Conservation (phyloP, 1,140 invertebrate genomes). For the Trachymyrmex cornetzi region DNA sequence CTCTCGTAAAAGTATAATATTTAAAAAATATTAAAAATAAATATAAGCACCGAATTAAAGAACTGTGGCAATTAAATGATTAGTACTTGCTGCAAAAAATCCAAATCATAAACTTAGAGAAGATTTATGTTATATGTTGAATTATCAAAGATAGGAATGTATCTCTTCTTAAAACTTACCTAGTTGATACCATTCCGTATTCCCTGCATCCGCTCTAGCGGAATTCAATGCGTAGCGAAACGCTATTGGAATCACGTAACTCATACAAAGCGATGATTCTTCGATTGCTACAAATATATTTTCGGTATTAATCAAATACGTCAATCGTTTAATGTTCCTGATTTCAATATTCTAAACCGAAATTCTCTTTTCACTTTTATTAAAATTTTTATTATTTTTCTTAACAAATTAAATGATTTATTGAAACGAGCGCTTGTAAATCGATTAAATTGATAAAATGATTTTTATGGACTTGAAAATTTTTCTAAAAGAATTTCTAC, state of each 20-base stretch:
- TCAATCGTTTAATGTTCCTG: neutral
- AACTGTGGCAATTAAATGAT: neutral
- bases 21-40: too few relatives aligned
- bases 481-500: neutral
- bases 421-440: neutral
- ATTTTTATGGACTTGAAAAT: neutral
- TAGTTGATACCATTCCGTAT: constrained; percentile 80
- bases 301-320: neutral
- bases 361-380: neutral
- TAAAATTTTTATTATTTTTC: neutral
- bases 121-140: neutral
- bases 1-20: too few relatives aligned
- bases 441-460: constrained; percentile 14
- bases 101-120: neutral
- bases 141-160: constrained; percentile 12
- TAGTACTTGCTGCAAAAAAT: neutral
- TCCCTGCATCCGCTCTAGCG: constrained; percentile 88
- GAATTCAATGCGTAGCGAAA: constrained; percentile 91
- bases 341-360: neutral
- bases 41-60: too few relatives aligned
- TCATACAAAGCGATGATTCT: constrained; percentile 93
- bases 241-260: constrained; percentile 89
- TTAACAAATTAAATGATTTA: constrained; percentile 17
- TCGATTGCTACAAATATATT: constrained; percentile 89
- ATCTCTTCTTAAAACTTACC: constrained; percentile 72